Conservation (phyloP, 2,113 vertebrate species). For the Pituophis catenifer region DNA sequence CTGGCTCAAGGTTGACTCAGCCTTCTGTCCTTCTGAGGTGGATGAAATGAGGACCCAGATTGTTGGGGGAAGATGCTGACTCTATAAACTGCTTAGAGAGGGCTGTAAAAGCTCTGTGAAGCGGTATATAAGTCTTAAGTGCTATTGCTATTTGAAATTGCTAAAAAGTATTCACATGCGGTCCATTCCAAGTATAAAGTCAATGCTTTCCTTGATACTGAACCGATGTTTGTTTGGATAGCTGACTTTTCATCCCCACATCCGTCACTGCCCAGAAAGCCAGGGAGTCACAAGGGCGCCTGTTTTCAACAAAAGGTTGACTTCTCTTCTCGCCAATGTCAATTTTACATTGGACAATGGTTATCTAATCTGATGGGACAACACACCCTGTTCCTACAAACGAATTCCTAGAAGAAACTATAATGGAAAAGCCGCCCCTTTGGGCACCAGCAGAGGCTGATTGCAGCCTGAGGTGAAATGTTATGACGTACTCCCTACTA, state of each 20-base stretch:
- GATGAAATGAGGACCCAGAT: too few relatives aligned
- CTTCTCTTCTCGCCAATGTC: not conserved
- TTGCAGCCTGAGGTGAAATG: not conserved
- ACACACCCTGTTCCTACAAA: not conserved
- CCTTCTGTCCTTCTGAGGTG: too few relatives aligned
- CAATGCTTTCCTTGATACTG: too few relatives aligned
- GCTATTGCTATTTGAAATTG: too few relatives aligned
- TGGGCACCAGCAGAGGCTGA: not conserved
- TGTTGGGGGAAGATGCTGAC: too few relatives aligned
- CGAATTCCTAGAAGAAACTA: not conserved
- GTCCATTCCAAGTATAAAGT: not conserved
- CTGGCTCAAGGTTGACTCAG: too few relatives aligned
- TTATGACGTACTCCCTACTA: not conserved
- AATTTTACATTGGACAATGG: not conserved
- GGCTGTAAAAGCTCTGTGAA: too few relatives aligned
- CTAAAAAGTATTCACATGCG: not conserved
- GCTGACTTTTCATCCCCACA: not conserved
- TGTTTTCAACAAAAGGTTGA: not conserved
- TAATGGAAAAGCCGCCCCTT: not conserved
- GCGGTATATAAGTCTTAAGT: too few relatives aligned
- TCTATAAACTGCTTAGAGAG: too few relatives aligned
- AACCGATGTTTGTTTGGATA: not conserved
- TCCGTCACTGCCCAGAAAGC: not conserved
- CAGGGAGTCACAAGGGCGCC: not conserved
- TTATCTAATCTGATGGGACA: constrained; percentile 1